These are phyloP conservation scores for Sitophilus oryzae DNA, from an alignment of 1,140 invertebrate genomes.

Conservation along the genomic window DNA sequence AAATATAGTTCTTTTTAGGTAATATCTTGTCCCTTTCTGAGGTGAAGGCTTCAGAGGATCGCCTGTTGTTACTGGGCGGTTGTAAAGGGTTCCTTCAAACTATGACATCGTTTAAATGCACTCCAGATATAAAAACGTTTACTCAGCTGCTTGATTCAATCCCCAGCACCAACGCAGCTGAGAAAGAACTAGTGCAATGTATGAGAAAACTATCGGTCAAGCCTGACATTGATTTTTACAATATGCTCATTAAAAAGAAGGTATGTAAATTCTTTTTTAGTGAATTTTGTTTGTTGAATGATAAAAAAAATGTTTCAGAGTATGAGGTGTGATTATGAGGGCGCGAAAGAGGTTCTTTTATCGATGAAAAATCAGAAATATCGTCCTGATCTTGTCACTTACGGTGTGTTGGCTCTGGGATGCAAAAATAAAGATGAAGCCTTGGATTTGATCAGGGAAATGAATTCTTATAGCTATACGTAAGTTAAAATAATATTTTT, in stretches of 20 bases:
- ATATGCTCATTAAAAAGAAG: constrained; percentile 77
- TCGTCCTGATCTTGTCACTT: constrained; percentile 72
- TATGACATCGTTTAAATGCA: constrained; percentile 61
- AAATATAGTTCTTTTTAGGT: constrained; percentile 30
- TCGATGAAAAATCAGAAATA: constrained; percentile 57
- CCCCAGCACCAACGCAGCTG: constrained; percentile 57
- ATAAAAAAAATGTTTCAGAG: too few relatives aligned
- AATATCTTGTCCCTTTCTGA: constrained; percentile 53
- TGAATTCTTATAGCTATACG: constrained; percentile 60
- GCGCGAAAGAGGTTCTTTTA: constrained; percentile 26
- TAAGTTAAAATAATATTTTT: too few relatives aligned
- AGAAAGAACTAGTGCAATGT: constrained; percentile 57
- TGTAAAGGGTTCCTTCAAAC: constrained; percentile 62
- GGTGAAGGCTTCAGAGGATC: constrained; percentile 54
- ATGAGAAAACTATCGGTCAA: constrained; percentile 55
- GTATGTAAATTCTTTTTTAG: constrained; percentile 31
- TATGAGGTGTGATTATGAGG: constrained; percentile 15
- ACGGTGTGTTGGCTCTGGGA: constrained; percentile 74
- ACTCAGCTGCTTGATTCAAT: constrained; percentile 68
- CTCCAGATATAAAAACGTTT: constrained; percentile 73
- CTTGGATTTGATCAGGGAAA: constrained; percentile 58
- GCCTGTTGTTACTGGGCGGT: constrained; percentile 77
- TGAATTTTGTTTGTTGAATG: too few relatives aligned
- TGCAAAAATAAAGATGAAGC: constrained; percentile 59
- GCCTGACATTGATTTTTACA: constrained; percentile 77